Evolutionary conservation across 2,113 vertebrate species (phyloP), one percentile per base, ranked within the genome.

Genomic region (Zingel zingel): DNA sequence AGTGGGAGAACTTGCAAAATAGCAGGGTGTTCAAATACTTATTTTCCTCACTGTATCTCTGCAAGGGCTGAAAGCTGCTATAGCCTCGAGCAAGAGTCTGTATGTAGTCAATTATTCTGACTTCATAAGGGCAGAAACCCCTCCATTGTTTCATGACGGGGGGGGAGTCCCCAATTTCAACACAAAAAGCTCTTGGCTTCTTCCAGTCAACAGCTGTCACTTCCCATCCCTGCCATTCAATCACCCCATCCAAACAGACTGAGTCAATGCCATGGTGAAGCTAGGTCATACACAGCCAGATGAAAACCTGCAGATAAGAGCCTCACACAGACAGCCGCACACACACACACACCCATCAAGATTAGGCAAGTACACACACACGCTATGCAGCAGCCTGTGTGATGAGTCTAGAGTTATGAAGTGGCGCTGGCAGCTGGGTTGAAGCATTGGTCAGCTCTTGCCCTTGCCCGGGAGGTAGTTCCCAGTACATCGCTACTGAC

Each of bases 401-500:
- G 81, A 86, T 80, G 48, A 77, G 76, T 86, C 89, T 82, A 87
- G 88, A 71, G 74, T 70, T 66, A 70, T 59, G 83, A 83, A 77
- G 86, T 74, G 69, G 85, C 0, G 36, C 82, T 79, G 25, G 30
- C 61, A 69, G 83, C 82, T 39, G 65, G 56, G 70, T 65, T 73
- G 75, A 75, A 74, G 70, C 67, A 6, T 90, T 66, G 88, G 86
- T 82, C 87, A 73, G 75, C 79, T 84, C 89, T 30, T 83, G 88
- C 92, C 92, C 89, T 30, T 83, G 88, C 92, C 92, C 87, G 56
- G 71, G 83, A 94, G 93, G 89, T 92, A 84, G 86, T 87, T 92
- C 92, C 83, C 56, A 77, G 77, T 81, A 74, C 86, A 90, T 91
- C 89, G 74, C 81, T 74, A 72, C 91, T 94, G 90, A 92, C 92